Base-by-base conservation (phyloP, 1,140 invertebrate genomes). In the Bombus confusus region DNA sequence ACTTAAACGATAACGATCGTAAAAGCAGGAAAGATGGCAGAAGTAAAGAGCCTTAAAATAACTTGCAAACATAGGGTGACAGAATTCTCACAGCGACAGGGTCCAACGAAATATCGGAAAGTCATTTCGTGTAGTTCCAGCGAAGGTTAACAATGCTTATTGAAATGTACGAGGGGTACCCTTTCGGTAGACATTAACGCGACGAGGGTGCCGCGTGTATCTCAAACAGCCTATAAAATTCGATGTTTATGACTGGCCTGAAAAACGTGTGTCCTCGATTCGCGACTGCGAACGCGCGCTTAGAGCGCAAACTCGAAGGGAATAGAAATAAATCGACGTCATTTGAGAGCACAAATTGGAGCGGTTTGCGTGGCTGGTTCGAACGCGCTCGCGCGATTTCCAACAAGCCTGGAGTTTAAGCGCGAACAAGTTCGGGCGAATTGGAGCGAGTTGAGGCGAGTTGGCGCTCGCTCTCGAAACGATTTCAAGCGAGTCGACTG, bases 261-360 rank as follows among this genome's bases (percentile, higher is more conserved):
- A 37, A 69, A 69, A 69, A 47, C 64, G 31, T 3, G 64, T 31
- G 78, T 69, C 43, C 64, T 28, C 64, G 64, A 69, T 80, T 68
- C 64, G 39, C 15, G 41, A 37, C 15, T 43, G n/a, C n/a, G 22
- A 52, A 52, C 47, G 5, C 47, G 18, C 34, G 74, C 31, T 57
- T 57, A 37, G 73, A 75, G 43, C n/a, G 73, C 22, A 57, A 31
- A 37, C 47, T 75, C 62, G 39, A 68, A 41, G 5, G 31, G 59
- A 66, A 66, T 79, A 79, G 77, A 41, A 79, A 68, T 68, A 68
- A 79, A 64, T 66, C 64, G 77, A 79, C 62, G 64, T 3, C n/a
- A 57, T 79, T 80, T 80, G 13, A 80, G 37, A 31, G 25, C 41
- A 43, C 64, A 64, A 80, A 80, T 79, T 76, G 74, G 74, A 76